phyloP scores from a whole-genome alignment of 23 tunicate genomes.

The Trididemnum clinides region DNA sequence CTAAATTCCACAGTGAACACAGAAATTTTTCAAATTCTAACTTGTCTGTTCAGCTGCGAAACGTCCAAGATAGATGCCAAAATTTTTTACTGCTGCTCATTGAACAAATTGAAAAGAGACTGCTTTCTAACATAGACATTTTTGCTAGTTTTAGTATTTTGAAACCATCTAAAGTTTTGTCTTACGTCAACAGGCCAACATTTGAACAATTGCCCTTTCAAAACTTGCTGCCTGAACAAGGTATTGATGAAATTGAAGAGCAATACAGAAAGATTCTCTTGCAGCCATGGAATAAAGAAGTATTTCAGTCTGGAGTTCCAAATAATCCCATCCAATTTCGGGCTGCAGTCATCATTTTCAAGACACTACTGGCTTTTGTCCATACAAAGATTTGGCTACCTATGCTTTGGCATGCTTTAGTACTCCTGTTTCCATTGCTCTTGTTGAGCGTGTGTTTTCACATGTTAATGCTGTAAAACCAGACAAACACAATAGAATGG shows the following conservation, averaged over 20 bases:
- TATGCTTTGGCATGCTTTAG: conserved; percentile 24
- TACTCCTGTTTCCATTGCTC: conserved; percentile 10
- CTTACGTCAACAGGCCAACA: conserved; percentile 12
- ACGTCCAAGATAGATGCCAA: conserved; percentile 12
- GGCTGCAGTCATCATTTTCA: conserved; percentile 26
- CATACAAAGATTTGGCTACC: conserved; percentile 3
- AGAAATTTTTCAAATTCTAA: neutral
- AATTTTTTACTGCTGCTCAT: neutral
- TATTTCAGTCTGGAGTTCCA: neutral
- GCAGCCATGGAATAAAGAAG: conserved; percentile 33
- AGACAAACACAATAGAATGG: conserved; percentile 9
- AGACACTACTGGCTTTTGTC: neutral
- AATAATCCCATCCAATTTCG: conserved; percentile 26
- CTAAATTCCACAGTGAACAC: neutral
- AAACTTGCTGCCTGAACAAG: neutral
- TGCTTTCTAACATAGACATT: neutral
- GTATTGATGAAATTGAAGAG: conserved; percentile 11
- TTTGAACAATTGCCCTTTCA: conserved; percentile 10
- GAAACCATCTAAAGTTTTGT: conserved; percentile 21
- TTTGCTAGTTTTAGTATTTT: neutral
- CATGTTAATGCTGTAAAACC: conserved; percentile 13
- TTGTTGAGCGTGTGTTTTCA: conserved; percentile 32
- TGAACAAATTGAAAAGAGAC: neutral
- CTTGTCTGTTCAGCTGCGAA: neutral
- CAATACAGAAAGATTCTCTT: conserved; percentile 36